Evolutionary conservation across 2,888 invertebrate species (phyloP).

Genomic region (Drosophila subsilvestris): DNA sequence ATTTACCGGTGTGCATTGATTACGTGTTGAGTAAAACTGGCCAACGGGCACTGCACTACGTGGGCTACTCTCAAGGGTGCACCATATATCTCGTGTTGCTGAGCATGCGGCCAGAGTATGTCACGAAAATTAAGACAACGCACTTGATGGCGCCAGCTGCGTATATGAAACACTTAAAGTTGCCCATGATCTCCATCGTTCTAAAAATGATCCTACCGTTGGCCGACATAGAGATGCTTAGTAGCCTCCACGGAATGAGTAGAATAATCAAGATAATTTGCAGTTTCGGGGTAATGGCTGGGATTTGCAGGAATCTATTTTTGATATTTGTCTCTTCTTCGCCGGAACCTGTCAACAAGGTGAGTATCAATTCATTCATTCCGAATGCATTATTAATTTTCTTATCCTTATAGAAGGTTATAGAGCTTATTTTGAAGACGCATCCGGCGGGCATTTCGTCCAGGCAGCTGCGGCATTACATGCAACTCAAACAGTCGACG

Average conservation of each 20-base stretch:
- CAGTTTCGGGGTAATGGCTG: too few species aligned
- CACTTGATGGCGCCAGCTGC: conserved; percentile 85
- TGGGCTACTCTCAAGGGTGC: conserved; percentile 87
- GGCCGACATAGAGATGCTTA: too few species aligned
- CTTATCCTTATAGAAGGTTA: conserved; percentile 29
- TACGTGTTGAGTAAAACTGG: conserved; percentile 85
- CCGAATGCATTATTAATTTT: too few species aligned
- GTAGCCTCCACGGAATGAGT: too few species aligned
- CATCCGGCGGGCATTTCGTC: conserved; percentile 63
- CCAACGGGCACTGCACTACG: conserved; percentile 85
- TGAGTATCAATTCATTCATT: too few species aligned
- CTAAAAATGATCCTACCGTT: too few species aligned
- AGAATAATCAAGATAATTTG: too few species aligned
- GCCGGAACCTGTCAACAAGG: too few species aligned
- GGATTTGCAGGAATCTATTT: too few species aligned
- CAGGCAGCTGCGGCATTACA: conserved; percentile 59
- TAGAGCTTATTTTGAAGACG: conserved; percentile 40
- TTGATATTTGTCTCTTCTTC: too few species aligned
- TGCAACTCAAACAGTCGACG: conserved; percentile 55
- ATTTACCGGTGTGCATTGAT: conserved; percentile 92
- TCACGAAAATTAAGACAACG: conserved; percentile 84
- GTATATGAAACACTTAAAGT: conserved; percentile 79
- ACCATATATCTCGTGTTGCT: conserved; percentile 87
- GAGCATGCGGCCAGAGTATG: conserved; percentile 86
- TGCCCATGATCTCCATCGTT: neutral